Evolutionary conservation across 1,140 invertebrate species (phyloP), one percentile per base, ranked within the genome.

Genomic region (Aphis gossypii): DNA sequence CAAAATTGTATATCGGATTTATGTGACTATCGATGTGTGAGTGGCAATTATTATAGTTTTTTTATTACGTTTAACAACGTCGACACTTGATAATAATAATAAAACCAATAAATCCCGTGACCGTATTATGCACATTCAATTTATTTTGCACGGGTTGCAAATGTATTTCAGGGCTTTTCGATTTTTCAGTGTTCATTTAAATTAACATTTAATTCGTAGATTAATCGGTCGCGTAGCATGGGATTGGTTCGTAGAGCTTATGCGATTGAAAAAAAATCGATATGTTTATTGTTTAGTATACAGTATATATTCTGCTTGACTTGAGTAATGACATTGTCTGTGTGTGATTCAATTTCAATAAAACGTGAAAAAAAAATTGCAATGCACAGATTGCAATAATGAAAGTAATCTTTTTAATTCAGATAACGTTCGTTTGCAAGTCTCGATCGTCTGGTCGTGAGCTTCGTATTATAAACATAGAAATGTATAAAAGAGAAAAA

Each of bases 391-490:
- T 35, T 76, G 5, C 60, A 76, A n/a, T n/a, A 18, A n/a, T 76
- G 60, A n/a, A n/a, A 76, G 60, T 76, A 76, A 76, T 76, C 60
- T n/a, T 76, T n/a, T 76, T 76, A 76, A 76, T 76, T 76, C 60
- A 30, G 14, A 76, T 76, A 76, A 76, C 30, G 18, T 30, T 76
- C n/a, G 60, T 76, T 76, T 35, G 82, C n/a, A 83, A 83, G 21
- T 83, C 8, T 83, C 82, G 82, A 83, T 38, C 38, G 35, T 83
- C 82, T 83, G 18, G 82, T 76, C n/a, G 11, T 18, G 76, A 83
- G 41, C 30, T 44, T 9, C 23, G 41, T 7, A 21, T 9, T 82
- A 46, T 30, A 44, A 87, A 48, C 11, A 87, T 25, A 46, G 23
- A n/a, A 18, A 87, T 25, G 41, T 46, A 87, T 46, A 44, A 20